Evolutionary conservation across 2,113 vertebrate species (phyloP), one percentile per base, ranked within the genome.

Genomic region (Ceyx margarethae): DNA sequence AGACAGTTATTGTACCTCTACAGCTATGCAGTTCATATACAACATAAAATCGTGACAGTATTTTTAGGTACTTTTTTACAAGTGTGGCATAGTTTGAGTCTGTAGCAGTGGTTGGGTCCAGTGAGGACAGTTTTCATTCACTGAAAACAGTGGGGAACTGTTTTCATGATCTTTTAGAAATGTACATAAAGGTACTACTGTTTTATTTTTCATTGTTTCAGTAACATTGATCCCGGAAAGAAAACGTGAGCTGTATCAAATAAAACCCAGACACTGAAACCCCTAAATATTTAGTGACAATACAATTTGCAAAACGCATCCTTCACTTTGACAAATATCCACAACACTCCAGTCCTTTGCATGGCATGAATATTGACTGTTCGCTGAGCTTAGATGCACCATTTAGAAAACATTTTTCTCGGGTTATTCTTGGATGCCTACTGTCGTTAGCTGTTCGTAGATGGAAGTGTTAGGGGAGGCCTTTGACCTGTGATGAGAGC

Each of bases 51-150:
- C 97, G 96, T 98, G 98, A 98, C 98, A 98, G 97, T 97, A 97
- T 98, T 98, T 98, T 98, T 98, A 98, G 98, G 97, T 98, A 98
- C 98, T 99, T 98, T 97, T 98, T 99, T 98, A 99, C 97, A 98
- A 37, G 98, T 98, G 98, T 97, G 97, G 96, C 97, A 97, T 97
- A 97, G 98, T 98, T 98, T 96, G 96, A 96, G 94, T 97, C 95
- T 96, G 67, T 96, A 96, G 97, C 97, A 97, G 97, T 98, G 95
- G 97, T 97, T 96, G 93, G 93, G 92, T 95, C 92, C 93, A 37
- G 37, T 37, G 86, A 95, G 93, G 96, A 96, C 91, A 92, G 97
- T 98, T 97, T 96, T 97, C 83, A 97, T 97, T 37, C 37, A 37
- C 11, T 37, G 37, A 37, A 37, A 37, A 37, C 37, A 37, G 37